A percentile compares a stretch with the other conserved stretches of the same genome.
phyloP scores from a whole-genome alignment of 2,113 vertebrate genomes.

The Dromaius novaehollandiae region DNA sequence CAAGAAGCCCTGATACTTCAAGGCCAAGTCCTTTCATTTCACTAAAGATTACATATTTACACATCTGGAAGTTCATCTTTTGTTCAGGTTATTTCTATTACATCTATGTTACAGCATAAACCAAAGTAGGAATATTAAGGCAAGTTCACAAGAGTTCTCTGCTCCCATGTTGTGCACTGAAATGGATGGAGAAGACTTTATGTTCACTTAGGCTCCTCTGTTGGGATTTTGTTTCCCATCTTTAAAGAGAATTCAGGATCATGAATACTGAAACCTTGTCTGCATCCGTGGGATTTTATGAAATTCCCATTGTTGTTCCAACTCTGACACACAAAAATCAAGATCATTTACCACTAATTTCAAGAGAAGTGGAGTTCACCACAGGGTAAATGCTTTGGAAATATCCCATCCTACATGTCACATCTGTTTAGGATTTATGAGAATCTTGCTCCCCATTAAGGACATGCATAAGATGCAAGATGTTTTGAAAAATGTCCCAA shows the following conservation, averaged over 20 bases:
- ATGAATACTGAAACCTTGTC: not conserved
- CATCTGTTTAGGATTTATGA: not conserved
- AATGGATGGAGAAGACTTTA: not conserved
- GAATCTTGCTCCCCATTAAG: not conserved
- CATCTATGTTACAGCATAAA: not conserved
- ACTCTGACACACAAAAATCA: rapidly evolving
- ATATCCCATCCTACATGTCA: not conserved
- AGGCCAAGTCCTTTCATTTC: not conserved
- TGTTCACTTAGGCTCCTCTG: not conserved
- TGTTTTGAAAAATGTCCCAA: not conserved
- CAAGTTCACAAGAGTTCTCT: not conserved
- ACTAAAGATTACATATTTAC: not conserved
- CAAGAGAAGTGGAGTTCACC: not conserved
- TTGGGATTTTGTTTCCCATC: not conserved
- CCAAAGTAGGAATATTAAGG: not conserved
- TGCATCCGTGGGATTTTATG: not conserved
- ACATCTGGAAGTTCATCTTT: not conserved
- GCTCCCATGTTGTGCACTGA: not conserved
- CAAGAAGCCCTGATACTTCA: not conserved
- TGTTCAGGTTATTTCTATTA: not conserved
- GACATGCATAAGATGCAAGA: not conserved
- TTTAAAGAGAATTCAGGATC: not conserved
- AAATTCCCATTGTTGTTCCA: not conserved
- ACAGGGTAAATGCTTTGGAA: not conserved
- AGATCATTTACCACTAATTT: not conserved